These are phyloP conservation scores for Pycnomerus fuliginosus DNA, from an alignment of 2,888 invertebrate genomes.

Conservation along the genomic window DNA sequence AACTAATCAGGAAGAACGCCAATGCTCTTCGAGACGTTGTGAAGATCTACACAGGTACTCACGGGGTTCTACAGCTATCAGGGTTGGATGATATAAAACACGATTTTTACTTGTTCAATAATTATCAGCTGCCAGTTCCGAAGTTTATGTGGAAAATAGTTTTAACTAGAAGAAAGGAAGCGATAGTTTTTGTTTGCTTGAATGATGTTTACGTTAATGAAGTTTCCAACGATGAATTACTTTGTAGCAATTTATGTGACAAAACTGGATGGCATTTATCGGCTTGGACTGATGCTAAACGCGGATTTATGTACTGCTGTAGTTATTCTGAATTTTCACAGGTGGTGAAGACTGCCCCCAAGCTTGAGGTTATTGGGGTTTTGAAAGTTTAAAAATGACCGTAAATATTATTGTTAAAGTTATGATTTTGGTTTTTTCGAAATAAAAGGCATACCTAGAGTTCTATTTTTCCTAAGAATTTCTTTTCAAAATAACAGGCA, in stretches of 20 bases:
- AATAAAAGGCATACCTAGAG: neutral
- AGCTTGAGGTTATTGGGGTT: slow-evolving; percentile 8
- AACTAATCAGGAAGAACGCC: no score
- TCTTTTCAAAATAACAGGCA: neutral
- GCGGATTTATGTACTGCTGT: slow-evolving; percentile 52
- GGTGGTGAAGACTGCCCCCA: slow-evolving; percentile 12
- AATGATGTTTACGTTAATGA: no score
- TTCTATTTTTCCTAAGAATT: neutral
- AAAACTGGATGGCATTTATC: slow-evolving; percentile 42
- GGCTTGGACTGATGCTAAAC: slow-evolving; percentile 35
- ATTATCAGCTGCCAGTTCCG: no score
- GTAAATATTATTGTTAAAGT: neutral
- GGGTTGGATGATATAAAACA: no score
- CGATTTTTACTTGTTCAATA: no score
- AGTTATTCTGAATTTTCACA: slow-evolving; percentile 26
- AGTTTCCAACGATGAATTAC: slow-evolving; percentile 29
- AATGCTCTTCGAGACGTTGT: no score
- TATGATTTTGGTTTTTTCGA: neutral
- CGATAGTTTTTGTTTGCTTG: no score
- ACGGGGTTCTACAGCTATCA: no score
- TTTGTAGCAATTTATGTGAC: slow-evolving; percentile 49
- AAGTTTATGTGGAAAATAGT: no score
- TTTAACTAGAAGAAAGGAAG: no score
- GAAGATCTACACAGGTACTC: no score
- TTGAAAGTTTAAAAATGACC: slow-evolving; percentile 1